phyloP scores from a whole-genome alignment of 1,140 invertebrate genomes.

The Neuroterus valhalla region DNA sequence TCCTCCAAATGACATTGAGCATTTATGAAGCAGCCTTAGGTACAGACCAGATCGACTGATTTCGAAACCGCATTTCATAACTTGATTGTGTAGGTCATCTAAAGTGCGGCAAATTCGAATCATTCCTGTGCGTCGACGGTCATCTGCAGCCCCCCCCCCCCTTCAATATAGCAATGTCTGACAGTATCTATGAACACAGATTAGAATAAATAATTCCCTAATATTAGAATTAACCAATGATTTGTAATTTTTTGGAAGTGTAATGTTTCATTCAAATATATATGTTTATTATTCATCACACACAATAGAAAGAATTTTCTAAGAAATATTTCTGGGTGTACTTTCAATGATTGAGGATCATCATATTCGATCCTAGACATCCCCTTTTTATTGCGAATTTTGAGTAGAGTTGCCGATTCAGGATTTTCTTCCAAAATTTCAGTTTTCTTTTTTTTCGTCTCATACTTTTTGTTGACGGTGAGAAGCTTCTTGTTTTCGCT shows the following conservation, averaged over 20 bases:
- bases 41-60: conserved; percentile 15
- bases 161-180: conserved; percentile 19
- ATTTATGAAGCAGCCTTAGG: conserved; percentile 11
- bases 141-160: conserved; percentile 30
- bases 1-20: conserved; percentile 4
- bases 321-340: background rate
- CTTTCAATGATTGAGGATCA: background rate
- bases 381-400: conserved; percentile 18
- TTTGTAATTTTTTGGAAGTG: no score
- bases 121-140: conserved; percentile 26
- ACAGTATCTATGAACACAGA: background rate
- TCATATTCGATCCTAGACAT: background rate
- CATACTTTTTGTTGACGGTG: no score
- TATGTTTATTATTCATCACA: background rate
- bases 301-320: background rate
- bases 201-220: background rate
- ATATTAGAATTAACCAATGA: background rate
- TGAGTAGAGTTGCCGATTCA: background rate
- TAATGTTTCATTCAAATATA: background rate
- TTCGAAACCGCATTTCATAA: conserved; percentile 6
- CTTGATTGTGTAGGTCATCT: conserved; percentile 14
- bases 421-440: background rate
- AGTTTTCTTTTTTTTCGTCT: conserved; percentile 3
- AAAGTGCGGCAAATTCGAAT: conserved; percentile 35
- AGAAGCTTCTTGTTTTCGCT: conserved; percentile 19